A percentile compares a stretch with the other conserved stretches of the same genome.
phyloP scores from a whole-genome alignment of 2,113 vertebrate species.

The Equus quagga region DNA sequence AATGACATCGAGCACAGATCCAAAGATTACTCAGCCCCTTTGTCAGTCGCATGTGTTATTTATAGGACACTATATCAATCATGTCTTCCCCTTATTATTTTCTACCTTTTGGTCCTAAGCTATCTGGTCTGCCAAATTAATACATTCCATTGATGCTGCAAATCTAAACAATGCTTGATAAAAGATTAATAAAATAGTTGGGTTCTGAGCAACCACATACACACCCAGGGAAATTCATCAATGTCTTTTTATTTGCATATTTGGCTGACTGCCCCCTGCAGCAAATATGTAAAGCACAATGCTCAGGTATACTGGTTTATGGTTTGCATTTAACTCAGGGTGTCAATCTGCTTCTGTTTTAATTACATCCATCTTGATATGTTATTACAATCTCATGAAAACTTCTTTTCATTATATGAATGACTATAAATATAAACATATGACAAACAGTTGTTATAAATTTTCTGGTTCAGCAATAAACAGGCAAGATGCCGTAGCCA shows the following conservation, averaged over 20 bases:
- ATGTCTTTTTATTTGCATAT: constrained; percentile 88
- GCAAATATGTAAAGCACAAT: constrained; percentile 82
- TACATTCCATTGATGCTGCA: constrained; percentile 62
- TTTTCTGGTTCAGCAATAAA: constrained; percentile 84
- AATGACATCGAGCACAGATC: constrained; percentile 47
- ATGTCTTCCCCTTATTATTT: constrained; percentile 31
- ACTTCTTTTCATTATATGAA: constrained; percentile 88
- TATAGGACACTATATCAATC: constrained; percentile 80
- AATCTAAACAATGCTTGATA: constrained; percentile 80
- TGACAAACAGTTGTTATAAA: constrained; percentile 88
- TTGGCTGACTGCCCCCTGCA: constrained; percentile 85
- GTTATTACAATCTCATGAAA: constrained; percentile 88
- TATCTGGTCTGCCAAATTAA: constrained; percentile 81
- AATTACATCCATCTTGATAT: constrained; percentile 89
- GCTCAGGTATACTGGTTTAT: constrained; percentile 85
- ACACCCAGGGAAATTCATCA: constrained; percentile 88
- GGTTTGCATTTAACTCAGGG: constrained; percentile 88
- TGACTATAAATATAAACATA: constrained; percentile 85
- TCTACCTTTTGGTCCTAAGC: constrained; percentile 78
- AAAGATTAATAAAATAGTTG: constrained; percentile 83
- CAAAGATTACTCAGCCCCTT: constrained; percentile 55
- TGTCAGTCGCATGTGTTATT: constrained; percentile 78
- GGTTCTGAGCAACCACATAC: constrained; percentile 79
- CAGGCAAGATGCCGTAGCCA: constrained; percentile 81
- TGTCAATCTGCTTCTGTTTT: constrained; percentile 90